Evolutionary conservation across 2,113 vertebrate genomes (phyloP).

Genomic region (Pachyramphus minor): DNA sequence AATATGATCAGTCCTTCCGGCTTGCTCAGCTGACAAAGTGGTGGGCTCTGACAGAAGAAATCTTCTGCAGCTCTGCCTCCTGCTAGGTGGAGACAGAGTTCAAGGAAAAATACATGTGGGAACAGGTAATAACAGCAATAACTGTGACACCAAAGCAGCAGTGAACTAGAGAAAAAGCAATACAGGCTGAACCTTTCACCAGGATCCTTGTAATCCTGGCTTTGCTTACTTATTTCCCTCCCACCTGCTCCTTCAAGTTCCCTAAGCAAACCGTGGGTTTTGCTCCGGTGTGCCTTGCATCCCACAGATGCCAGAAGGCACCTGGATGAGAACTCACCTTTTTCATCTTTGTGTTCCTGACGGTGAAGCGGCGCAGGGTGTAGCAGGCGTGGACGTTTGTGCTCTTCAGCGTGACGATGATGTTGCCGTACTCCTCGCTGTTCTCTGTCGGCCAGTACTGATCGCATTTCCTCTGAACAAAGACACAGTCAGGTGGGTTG

Average conservation of each 20-base stretch:
- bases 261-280: rapidly evolving
- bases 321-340: constrained; percentile 76
- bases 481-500: background rate
- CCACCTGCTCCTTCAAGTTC: background rate
- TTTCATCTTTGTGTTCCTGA: constrained; percentile 93
- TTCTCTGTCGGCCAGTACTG: constrained; percentile 98
- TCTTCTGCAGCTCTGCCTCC: background rate
- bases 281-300: background rate
- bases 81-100: constrained; percentile 30
- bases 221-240: background rate
- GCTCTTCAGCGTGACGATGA: constrained; percentile 93
- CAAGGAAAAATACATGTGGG: background rate
- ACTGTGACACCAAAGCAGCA: background rate
- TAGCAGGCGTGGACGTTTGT: constrained; percentile 96
- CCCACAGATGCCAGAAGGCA: background rate
- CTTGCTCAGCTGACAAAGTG: background rate
- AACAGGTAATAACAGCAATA: background rate
- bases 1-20: background rate
- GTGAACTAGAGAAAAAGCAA: background rate
- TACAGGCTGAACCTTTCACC: background rate
- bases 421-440: constrained; percentile 93
- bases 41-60: background rate
- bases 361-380: constrained; percentile 87
- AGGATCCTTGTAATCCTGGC: background rate
- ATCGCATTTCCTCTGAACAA: constrained; percentile 92